Evolutionary conservation across 2,113 vertebrate species (phyloP).

Genomic region (Emberiza fucata): DNA sequence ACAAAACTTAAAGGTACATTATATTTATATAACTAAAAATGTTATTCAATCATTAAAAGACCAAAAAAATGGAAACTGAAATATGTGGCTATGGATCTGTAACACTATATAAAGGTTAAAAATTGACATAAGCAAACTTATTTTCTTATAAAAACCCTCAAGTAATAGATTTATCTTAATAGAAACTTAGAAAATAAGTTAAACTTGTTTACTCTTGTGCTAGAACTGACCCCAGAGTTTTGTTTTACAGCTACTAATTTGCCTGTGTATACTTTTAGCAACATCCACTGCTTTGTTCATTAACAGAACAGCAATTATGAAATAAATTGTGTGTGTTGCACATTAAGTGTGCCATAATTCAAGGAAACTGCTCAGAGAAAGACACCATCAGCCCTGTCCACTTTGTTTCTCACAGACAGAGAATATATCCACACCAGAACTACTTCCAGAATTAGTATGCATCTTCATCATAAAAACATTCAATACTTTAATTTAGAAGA

Average conservation of each 20-base stretch:
- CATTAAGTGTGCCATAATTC: not conserved
- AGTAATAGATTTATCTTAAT: not conserved
- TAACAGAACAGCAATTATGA: not conserved
- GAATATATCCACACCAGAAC: not conserved
- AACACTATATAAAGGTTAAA: not conserved
- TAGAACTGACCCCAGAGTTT: not conserved
- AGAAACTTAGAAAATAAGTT: not conserved
- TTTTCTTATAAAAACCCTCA: not conserved
- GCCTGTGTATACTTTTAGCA: not conserved
- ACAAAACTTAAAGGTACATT: not conserved
- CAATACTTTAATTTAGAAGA: not conserved
- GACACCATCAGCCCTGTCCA: not conserved
- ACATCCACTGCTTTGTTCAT: not conserved
- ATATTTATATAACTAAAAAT: not conserved
- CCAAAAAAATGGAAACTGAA: not conserved
- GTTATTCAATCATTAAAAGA: not conserved
- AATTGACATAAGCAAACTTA: not conserved
- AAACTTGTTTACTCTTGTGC: not conserved
- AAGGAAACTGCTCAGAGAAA: not conserved
- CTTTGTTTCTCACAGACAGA: not conserved
- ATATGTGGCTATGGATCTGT: not conserved
- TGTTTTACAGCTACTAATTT: not conserved
- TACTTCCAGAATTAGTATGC: not conserved
- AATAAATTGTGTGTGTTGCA: not conserved
- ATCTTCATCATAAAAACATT: not conserved